Evolutionary conservation across 2,888 invertebrate species (phyloP).

Genomic region (Cheilosia grossa): DNA sequence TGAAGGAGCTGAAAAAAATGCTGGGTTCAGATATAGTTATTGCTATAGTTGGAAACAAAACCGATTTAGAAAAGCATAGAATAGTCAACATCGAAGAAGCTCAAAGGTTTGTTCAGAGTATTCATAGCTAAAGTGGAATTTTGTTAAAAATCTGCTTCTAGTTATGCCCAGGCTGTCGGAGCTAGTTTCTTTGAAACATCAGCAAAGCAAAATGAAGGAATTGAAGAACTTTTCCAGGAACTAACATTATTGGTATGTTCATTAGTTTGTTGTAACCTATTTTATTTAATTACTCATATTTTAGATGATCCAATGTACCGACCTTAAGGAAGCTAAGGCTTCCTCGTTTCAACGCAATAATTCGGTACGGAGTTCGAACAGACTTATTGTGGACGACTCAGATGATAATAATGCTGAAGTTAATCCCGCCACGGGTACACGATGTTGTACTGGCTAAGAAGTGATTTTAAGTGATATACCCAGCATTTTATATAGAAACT

Average conservation of each 20-base stretch:
- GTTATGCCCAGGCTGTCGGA: slow-evolving; percentile 95
- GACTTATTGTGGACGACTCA: slow-evolving; percentile 76
- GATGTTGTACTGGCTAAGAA: slow-evolving; percentile 75
- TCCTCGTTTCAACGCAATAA: slow-evolving; percentile 73
- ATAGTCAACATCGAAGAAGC: slow-evolving; percentile 93
- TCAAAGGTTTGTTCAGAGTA: slow-evolving; percentile 87
- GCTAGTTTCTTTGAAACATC: slow-evolving; percentile 97
- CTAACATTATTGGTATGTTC: slow-evolving; percentile 89
- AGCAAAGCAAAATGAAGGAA: slow-evolving; percentile 95
- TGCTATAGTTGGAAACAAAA: slow-evolving; percentile 98
- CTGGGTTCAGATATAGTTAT: slow-evolving; percentile 95
- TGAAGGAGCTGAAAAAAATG: slow-evolving; percentile 98
- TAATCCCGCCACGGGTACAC: slow-evolving; percentile 40
- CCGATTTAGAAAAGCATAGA: slow-evolving; percentile 96
- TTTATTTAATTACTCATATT: slow-evolving; percentile 6
- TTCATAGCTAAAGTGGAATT: neutral
- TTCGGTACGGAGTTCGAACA: slow-evolving; percentile 76
- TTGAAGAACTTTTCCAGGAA: slow-evolving; percentile 95
- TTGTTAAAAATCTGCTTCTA: slow-evolving; percentile 81
- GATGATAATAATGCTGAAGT: slow-evolving; percentile 71
- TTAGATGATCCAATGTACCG: slow-evolving; percentile 58
- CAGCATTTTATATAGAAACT: slow-evolving; percentile 65
- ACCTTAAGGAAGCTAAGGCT: slow-evolving; percentile 65
- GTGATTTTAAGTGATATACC: slow-evolving; percentile 58
- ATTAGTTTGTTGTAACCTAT: neutral